These are phyloP conservation scores for Drosophila serrata DNA, from an alignment of 1,140 invertebrate species.

Conservation along the genomic window DNA sequence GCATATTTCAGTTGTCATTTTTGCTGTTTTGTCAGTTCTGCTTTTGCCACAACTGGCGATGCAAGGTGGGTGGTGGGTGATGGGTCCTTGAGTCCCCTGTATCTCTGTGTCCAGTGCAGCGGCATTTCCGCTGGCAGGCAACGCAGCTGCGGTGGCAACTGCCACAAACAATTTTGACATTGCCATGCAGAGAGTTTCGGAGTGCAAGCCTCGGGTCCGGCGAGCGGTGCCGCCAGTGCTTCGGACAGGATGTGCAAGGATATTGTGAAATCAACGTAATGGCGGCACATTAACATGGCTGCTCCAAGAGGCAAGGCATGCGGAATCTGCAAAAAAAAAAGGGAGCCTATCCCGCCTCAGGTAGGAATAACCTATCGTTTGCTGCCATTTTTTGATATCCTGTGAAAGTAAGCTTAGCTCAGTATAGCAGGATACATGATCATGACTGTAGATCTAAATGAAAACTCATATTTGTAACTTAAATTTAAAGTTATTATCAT, in stretches of 20 bases:
- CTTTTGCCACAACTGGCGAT: slow-evolving; percentile 41
- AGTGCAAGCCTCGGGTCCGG: slow-evolving; percentile 5
- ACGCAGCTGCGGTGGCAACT: slow-evolving; percentile 72
- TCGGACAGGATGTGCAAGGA: slow-evolving; percentile 75
- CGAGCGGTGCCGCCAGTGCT: slow-evolving; percentile 21
- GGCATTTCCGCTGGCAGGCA: slow-evolving; percentile 73
- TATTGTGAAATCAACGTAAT: slow-evolving; percentile 82
- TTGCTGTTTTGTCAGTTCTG: slow-evolving; percentile 76
- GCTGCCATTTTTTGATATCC: neutral
- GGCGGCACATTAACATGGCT: slow-evolving; percentile 72
- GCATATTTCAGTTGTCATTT: slow-evolving; percentile 80
- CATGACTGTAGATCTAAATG: too few relatives aligned
- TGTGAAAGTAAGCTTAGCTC: neutral
- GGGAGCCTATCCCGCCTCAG: neutral
- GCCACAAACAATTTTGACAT: slow-evolving; percentile 82
- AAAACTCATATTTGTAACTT: too few relatives aligned
- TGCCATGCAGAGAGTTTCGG: slow-evolving; percentile 51
- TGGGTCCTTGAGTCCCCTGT: neutral
- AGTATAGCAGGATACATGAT: neutral
- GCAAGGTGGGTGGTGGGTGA: slow-evolving; percentile 1
- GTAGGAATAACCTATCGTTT: neutral
- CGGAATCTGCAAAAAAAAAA: neutral
- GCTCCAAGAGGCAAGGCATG: slow-evolving; percentile 36
- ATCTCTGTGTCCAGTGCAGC: slow-evolving; percentile 25
- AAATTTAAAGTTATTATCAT: too few relatives aligned